These are phyloP conservation scores for Castor canadensis DNA, from an alignment of 2,113 vertebrate species.

Conservation along the genomic window DNA sequence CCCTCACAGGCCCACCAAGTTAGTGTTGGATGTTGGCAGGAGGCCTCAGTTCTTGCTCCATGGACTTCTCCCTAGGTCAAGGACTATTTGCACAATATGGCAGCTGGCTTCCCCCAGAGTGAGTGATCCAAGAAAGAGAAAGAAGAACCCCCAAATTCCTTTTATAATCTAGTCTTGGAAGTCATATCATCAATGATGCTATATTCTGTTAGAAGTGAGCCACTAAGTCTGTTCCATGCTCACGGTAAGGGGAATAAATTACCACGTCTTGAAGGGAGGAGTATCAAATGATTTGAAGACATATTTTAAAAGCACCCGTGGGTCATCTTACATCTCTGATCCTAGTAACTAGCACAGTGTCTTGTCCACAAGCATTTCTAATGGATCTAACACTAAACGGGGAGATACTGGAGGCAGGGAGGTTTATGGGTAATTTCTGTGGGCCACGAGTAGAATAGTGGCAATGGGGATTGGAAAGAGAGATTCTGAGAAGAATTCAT, in stretches of 20 bases:
- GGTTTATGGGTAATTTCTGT: not conserved
- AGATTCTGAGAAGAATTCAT: not conserved
- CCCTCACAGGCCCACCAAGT: not conserved
- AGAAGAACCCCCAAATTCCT: conserved; percentile 1
- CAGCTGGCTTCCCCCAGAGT: not conserved
- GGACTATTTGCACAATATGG: not conserved
- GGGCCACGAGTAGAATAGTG: not conserved
- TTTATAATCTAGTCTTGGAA: not conserved
- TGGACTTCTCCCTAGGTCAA: not conserved
- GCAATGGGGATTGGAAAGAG: not conserved
- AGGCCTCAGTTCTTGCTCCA: not conserved
- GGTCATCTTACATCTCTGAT: not conserved
- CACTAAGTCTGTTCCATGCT: not conserved
- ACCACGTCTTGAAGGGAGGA: not conserved
- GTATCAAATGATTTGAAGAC: not conserved
- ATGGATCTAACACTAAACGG: not conserved
- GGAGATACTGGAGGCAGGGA: not conserved
- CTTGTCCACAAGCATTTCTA: not conserved
- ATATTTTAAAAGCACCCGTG: not conserved
- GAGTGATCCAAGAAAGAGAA: not conserved
- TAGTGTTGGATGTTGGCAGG: not conserved
- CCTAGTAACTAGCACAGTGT: not conserved
- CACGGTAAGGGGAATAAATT: not conserved
- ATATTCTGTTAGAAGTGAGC: not conserved
- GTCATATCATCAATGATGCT: not conserved